Evolutionary conservation across 2,113 vertebrate genomes (phyloP).

Genomic region (Brienomyrus brachyistius): DNA sequence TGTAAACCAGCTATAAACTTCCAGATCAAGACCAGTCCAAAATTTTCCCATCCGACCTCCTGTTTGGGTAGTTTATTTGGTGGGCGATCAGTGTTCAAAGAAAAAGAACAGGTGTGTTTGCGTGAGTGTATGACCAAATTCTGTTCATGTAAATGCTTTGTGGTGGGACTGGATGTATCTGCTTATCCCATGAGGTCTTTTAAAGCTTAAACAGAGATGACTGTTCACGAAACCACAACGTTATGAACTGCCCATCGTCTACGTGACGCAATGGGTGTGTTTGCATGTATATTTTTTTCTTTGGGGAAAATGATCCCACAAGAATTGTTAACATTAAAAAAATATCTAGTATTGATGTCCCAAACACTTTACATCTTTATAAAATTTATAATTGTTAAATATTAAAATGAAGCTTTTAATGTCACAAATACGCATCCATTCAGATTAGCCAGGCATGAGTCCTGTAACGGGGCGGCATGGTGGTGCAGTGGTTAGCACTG

Average conservation of each 20-base stretch:
- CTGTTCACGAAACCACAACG: not conserved
- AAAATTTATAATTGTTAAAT: not conserved
- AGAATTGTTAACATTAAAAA: not conserved
- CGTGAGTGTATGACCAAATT: constrained; percentile 22
- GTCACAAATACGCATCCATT: no score
- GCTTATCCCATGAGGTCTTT: not conserved
- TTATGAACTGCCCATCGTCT: not conserved
- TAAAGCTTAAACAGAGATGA: not conserved
- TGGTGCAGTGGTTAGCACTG: no score
- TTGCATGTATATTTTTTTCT: not conserved
- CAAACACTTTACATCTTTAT: not conserved
- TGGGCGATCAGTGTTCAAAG: constrained; percentile 47
- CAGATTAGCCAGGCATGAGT: no score
- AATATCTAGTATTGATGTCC: not conserved
- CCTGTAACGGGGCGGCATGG: no score
- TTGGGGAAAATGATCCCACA: not conserved
- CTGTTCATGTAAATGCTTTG: not conserved
- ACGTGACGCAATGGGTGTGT: not conserved
- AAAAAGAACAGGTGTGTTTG: constrained; percentile 32
- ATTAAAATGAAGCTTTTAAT: not conserved
- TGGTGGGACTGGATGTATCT: constrained; percentile 21
- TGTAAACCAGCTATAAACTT: not conserved
- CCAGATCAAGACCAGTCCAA: not conserved
- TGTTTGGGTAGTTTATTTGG: not conserved
- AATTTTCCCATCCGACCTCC: not conserved